Evolutionary conservation across 2,113 vertebrate genomes (phyloP).

Genomic region (Delphinapterus leucas): DNA sequence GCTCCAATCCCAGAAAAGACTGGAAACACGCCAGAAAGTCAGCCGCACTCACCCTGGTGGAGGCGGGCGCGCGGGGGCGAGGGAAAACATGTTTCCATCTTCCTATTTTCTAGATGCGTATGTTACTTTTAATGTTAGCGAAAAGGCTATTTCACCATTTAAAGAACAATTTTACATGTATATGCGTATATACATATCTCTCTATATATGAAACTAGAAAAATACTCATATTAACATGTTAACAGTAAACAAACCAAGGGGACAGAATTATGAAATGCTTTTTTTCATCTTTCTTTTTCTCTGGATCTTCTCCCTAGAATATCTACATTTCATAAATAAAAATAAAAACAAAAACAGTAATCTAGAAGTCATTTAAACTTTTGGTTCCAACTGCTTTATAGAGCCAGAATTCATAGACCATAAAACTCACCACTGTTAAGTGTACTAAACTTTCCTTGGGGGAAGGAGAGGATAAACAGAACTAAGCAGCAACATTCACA

Average conservation of each 20-base stretch:
- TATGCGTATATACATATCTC: no score
- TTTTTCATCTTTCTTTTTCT: neutral
- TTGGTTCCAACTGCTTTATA: neutral
- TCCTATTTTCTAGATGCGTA: no score
- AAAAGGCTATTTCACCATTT: no score
- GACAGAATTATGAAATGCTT: neutral
- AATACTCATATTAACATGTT: no score
- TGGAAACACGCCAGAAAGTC: no score
- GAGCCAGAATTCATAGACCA: neutral
- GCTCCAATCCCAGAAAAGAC: no score
- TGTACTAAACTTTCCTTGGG: neutral
- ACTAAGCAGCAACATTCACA: neutral
- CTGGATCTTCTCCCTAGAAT: neutral
- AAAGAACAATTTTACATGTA: no score
- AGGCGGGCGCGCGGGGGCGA: no score
- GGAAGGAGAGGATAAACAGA: neutral
- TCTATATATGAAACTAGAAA: no score
- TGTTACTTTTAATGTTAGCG: no score
- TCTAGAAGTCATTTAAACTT: neutral
- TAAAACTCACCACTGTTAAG: neutral
- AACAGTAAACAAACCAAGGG: neutral
- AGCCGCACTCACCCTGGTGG: no score
- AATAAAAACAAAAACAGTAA: neutral
- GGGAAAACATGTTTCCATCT: no score
- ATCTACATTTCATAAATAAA: neutral